phyloP scores from a whole-genome alignment of 2,888 invertebrate genomes.

The Lagria hirta region DNA sequence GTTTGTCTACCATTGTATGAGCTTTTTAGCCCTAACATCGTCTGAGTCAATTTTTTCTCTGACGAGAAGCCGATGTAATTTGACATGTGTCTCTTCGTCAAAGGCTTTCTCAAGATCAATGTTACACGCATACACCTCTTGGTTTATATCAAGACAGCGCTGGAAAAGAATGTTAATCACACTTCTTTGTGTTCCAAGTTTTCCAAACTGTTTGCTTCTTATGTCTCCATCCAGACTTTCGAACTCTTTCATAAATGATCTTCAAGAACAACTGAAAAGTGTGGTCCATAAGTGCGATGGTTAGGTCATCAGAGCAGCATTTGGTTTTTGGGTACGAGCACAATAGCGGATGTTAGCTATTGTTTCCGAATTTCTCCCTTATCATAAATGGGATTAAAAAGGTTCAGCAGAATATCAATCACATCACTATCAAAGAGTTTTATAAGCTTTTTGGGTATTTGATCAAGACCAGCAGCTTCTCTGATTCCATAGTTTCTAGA shows the following conservation, averaged over 20 bases:
- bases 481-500: no score
- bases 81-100: neutral
- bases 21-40: neutral
- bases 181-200: neutral
- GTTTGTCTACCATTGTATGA: neutral
- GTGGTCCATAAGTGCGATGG: neutral
- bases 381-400: neutral
- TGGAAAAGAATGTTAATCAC: conserved; percentile 1
- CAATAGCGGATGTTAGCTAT: neutral
- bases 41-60: neutral
- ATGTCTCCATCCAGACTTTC: no score
- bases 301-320: neutral
- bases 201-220: no score
- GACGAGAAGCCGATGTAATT: neutral
- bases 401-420: neutral
- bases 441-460: no score
- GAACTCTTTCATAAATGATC: neutral
- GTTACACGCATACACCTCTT: neutral
- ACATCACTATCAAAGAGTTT: no score
- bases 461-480: no score
- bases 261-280: neutral
- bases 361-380: neutral
- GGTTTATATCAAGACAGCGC: neutral
- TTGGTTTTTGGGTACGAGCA: no score
- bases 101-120: neutral